Evolutionary conservation across 2,113 vertebrate genomes (phyloP), one percentile per base, ranked within the genome.

Genomic region (Scatophagus argus): DNA sequence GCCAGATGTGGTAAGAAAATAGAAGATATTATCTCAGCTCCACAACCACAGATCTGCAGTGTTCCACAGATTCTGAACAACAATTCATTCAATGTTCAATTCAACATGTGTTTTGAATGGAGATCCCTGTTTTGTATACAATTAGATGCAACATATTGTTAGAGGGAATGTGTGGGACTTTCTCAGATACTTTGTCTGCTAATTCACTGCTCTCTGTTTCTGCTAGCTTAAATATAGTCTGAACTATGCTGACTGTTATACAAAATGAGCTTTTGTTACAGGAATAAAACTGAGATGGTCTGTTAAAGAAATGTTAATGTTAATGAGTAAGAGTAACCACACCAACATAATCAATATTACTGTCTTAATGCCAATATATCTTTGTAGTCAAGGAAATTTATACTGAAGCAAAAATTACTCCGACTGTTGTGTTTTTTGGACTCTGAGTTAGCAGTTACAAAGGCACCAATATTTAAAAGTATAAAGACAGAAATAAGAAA

Each of bases 1-100:
- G 62, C 54, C 63, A 77, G 76, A 82, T 77, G 82, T 69, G 60
- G 54, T 38, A 51, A 69, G 68, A 81, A 56, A 68, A 81, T 27
- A 25, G 38, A 23, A 72, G 64, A 73, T 79, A 72, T 36, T 27
- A 78, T 80, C 67, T 58, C 44, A 46, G 58, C 54, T 55, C n/a
- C 16, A 46, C 8, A 25, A 70, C 51, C 13, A 69, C 6, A 10
- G 39, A 0, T 0, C 67, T 39, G 25, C 58, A 41, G 46, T 25
- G 21, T 77, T 49, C 41, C 39, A 61, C 36, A 12, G 43, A 82
- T 54, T 25, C 14, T 59, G 12, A 6, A n/a, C n/a, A 41, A 75
- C 69, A 77, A 78, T 62, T 46, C 60, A 71, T 19, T 43, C 73
- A 64, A 58, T 77, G 71, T 46, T 34, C 67, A 64, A 41, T 72